Evolutionary conservation across 2,113 vertebrate species (phyloP).

Genomic region (Chionomys nivalis): DNA sequence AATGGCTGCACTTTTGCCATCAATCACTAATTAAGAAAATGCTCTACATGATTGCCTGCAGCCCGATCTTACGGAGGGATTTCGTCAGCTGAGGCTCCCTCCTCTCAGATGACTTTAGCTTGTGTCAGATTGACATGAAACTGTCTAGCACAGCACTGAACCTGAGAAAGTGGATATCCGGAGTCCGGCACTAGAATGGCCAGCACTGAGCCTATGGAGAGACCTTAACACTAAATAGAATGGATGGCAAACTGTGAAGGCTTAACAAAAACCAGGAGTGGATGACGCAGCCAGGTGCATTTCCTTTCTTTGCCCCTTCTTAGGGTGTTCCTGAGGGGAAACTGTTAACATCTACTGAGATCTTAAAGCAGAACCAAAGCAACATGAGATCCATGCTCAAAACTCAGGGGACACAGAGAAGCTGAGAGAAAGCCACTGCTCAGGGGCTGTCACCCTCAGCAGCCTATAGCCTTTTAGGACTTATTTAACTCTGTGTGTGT

Average conservation of each 20-base stretch:
- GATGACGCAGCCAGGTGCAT: rapidly evolving
- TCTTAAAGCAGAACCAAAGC: background rate
- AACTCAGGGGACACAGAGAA: background rate
- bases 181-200: background rate
- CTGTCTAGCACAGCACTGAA: background rate
- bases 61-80: too few relatives aligned
- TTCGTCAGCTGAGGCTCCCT: background rate
- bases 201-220: rapidly evolving
- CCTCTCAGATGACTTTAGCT: background rate
- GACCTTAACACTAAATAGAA: background rate
- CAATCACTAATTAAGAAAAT: background rate
- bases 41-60: background rate
- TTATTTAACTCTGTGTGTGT: background rate
- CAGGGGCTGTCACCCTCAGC: background rate
- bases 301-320: background rate
- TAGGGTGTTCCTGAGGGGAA: background rate
- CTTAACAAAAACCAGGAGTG: background rate
- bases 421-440: background rate
- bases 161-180: background rate
- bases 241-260: background rate
- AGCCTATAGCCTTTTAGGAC: background rate
- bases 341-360: background rate
- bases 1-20: background rate
- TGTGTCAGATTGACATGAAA: background rate
- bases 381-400: background rate